phyloP scores from a whole-genome alignment of 2,113 vertebrate genomes.

The Chaenocephalus aceratus region DNA sequence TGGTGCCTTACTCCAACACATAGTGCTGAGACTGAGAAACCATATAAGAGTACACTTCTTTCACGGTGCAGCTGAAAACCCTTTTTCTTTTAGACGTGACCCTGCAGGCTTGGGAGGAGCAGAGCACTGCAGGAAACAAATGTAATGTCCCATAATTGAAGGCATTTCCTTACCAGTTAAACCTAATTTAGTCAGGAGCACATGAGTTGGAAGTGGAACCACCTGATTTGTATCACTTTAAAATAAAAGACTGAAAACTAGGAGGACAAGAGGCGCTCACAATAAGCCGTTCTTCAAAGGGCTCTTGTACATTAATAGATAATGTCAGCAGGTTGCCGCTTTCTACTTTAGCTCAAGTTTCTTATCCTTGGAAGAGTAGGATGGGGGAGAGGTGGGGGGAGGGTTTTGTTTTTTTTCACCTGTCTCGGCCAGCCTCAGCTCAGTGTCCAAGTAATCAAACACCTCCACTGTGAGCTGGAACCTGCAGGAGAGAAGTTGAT shows the following conservation, averaged over 20 bases:
- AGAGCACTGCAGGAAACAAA: constrained; percentile 57
- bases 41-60: constrained; percentile 6
- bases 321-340: constrained; percentile 48
- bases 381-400: constrained; percentile 31
- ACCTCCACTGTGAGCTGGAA: constrained; percentile 98
- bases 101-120: constrained; percentile 33
- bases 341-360: constrained; percentile 59
- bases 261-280: constrained; percentile 8
- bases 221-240: background rate
- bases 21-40: background rate
- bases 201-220: constrained; percentile 6
- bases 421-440: constrained; percentile 93
- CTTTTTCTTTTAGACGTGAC: constrained; percentile 45
- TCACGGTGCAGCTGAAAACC: constrained; percentile 10
- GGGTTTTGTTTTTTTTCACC: constrained; percentile 81
- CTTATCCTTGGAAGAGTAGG: constrained; percentile 57
- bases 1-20: background rate
- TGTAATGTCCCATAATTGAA: constrained; percentile 63
- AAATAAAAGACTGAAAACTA: constrained; percentile 22
- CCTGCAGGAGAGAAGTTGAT: constrained; percentile 80
- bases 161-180: constrained; percentile 67
- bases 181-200: constrained; percentile 19
- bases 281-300: constrained; percentile 21
- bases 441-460: constrained; percentile 97
- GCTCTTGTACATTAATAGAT: constrained; percentile 53